A percentile compares a stretch with the other conserved stretches of the same genome.
Evolutionary conservation across 2,888 invertebrate species (phyloP).

Genomic region (Nymphalis c-album): DNA sequence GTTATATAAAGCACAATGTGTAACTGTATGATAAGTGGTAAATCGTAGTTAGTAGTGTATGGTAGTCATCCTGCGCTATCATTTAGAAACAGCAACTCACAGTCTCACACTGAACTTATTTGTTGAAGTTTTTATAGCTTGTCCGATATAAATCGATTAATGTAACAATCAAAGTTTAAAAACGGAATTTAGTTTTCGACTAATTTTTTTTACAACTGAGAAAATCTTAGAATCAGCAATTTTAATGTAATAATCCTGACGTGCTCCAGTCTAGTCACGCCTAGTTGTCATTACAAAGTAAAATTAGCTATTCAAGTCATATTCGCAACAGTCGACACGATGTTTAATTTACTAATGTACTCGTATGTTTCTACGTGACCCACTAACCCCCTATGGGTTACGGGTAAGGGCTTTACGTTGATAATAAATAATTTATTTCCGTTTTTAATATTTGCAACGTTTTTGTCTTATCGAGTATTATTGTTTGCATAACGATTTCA

Average conservation of each 20-base stretch:
- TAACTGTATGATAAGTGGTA: too few relatives aligned
- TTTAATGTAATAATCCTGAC: not conserved
- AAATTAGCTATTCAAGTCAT: slow-evolving; percentile 30
- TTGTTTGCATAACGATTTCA: not conserved
- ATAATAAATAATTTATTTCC: not conserved
- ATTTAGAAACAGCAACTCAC: too few relatives aligned
- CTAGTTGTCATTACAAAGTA: slow-evolving; percentile 11
- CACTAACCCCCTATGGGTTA: slow-evolving; percentile 29
- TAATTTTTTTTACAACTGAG: not conserved
- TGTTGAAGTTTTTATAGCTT: too few relatives aligned
- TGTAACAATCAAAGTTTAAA: too few relatives aligned
- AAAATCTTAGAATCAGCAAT: too few relatives aligned
- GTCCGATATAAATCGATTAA: too few relatives aligned
- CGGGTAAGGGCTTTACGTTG: slow-evolving; percentile 17
- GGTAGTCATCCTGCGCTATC: too few relatives aligned
- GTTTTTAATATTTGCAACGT: not conserved
- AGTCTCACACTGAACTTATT: too few relatives aligned
- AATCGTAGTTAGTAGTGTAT: too few relatives aligned
- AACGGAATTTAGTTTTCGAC: not conserved
- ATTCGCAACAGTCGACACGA: slow-evolving; percentile 26
- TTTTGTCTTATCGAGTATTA: not conserved
- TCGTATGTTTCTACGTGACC: slow-evolving; percentile 31
- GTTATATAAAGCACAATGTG: too few relatives aligned
- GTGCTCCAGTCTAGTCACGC: slow-evolving; percentile 16
- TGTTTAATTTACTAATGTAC: slow-evolving; percentile 39